Conservation (phyloP, 2,113 vertebrate species). For the Oncorhynchus clarkii region DNA sequence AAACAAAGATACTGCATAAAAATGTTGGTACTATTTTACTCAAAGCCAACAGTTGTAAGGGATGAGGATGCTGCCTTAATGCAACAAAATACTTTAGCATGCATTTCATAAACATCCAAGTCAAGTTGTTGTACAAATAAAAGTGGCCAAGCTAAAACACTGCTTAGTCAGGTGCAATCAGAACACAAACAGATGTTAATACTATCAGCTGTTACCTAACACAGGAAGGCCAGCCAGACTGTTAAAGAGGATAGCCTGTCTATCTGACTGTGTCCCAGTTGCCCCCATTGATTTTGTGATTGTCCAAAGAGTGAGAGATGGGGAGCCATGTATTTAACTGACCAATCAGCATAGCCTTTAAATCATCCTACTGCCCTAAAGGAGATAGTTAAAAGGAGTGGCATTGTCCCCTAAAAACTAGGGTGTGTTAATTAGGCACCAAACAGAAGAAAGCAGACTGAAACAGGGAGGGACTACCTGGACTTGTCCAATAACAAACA, state of each 20-base stretch:
- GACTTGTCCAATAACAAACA: too few species aligned
- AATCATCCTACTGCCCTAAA: conserved; percentile 18
- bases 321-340: conserved; percentile 49
- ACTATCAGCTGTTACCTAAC: conserved; percentile 27
- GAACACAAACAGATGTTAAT: conserved; percentile 45
- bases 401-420: not conserved
- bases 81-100: too few species aligned
- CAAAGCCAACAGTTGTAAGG: too few species aligned
- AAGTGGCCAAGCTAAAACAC: conserved; percentile 19
- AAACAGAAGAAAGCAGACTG: too few species aligned
- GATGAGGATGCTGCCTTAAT: too few species aligned
- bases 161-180: not conserved
- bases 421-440: not conserved
- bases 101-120: too few species aligned
- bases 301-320: conserved; percentile 43
- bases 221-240: conserved; percentile 21
- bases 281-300: conserved; percentile 50
- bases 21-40: too few species aligned
- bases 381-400: conserved; percentile 26
- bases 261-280: conserved; percentile 23
- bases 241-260: conserved; percentile 36
- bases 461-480: too few species aligned
- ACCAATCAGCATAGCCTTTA: conserved; percentile 48
- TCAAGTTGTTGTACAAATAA: not conserved
- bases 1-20: too few species aligned